Evolutionary conservation across 2,888 invertebrate species (phyloP), one percentile per base, ranked within the genome.

Genomic region (Choristoneura rosaceana): DNA sequence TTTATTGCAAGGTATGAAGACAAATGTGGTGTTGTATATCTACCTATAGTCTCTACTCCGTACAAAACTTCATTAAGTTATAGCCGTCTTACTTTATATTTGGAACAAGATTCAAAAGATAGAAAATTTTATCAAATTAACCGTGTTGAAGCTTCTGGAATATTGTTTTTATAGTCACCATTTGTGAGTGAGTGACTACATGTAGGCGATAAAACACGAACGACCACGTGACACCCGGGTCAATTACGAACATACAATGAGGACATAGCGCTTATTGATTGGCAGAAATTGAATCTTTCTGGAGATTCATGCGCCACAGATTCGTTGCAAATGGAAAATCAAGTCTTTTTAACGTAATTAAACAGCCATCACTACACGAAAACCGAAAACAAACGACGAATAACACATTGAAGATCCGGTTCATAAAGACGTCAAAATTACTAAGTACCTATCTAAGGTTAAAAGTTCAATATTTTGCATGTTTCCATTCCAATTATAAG

Each of bases 201-300:
- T 52, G 61, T 14, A 38, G 47, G 34, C 45, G 55, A 67, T 45
- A 62, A 67, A 45, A 71, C 38, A 62, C 25, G 55, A 62, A 33
- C 58, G 67, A 67, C 62, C 67, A 68, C 55, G 67, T 68, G 67
- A 71, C 62, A 15, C 10, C 9, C 50, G 67, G 66, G 71, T 71
- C 67, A 71, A 45, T 38, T 33, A 55, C 47, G 62, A 55, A 25
- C 62, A 41, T 52, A 58, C 47, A 70, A 61, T 70, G 67, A 73
- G 43, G 50, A 69, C 73, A 60, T 73, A 71, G 65, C 55, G 61
- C 38, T 69, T 62, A 70, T 74, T 74, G 71, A 68, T 74, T 71
- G 71, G 41, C 60, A 64, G 67, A 71, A 62, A 67, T 74, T 52
- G 25, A 67, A 71, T 71, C 61, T 65, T 71, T 71, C 62, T 55